Percentiles rank a stretch among this genome's conserved stretches.
Evolutionary conservation across 2,113 vertebrate species (phyloP).

Genomic region (Pachycephala philippinensis): DNA sequence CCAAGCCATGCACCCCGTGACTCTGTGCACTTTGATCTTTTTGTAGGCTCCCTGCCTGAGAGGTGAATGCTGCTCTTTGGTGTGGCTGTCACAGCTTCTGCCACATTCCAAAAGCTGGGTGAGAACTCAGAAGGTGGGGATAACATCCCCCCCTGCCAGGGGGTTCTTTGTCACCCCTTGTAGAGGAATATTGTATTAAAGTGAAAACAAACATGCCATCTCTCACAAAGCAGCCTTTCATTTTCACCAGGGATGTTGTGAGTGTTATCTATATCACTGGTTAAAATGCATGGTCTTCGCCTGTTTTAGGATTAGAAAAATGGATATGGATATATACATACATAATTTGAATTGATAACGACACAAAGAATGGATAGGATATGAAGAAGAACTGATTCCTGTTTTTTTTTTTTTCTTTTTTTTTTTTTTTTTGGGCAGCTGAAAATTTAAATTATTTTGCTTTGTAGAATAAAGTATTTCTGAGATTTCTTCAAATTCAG

Average conservation of each 20-base stretch:
- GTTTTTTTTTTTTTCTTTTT: too few relatives aligned
- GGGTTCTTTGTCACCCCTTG: rapidly evolving
- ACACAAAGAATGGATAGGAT: not conserved
- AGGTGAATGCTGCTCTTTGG: not conserved
- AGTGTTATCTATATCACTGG: not conserved
- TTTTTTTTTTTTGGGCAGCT: not conserved
- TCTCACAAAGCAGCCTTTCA: not conserved
- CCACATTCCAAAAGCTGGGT: rapidly evolving
- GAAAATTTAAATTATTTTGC: not conserved
- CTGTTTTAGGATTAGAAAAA: not conserved
- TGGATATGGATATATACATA: too few relatives aligned
- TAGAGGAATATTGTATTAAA: not conserved
- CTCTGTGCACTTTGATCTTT: not conserved
- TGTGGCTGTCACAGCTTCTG: not conserved
- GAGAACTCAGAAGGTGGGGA: not conserved
- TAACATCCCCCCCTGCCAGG: not conserved
- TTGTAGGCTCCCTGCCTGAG: not conserved
- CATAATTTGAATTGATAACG: not conserved
- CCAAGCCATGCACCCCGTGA: not conserved
- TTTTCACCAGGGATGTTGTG: not conserved
- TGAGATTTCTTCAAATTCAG: not conserved
- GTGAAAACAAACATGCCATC: not conserved
- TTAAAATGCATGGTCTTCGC: not conserved
- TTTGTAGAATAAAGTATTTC: not conserved
- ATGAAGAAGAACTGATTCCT: not conserved